Conservation (phyloP, 2,113 vertebrate genomes). For the Prionailurus viverrinus region DNA sequence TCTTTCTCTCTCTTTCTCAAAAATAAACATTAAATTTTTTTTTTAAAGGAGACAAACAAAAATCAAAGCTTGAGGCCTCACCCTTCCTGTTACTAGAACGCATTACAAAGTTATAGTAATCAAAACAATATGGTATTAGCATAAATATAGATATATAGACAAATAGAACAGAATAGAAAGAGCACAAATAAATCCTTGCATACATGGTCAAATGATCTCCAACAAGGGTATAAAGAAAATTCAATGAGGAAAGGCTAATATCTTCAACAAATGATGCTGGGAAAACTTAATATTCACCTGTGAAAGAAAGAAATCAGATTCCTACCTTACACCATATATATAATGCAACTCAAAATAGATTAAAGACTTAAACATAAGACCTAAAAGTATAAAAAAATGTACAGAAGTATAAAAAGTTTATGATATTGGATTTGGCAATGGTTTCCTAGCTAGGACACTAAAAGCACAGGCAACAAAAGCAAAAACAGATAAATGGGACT, state of each 20-base stretch:
- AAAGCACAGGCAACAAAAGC: not conserved
- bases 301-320: not conserved
- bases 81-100: not conserved
- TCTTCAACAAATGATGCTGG: not conserved
- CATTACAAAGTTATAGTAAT: not conserved
- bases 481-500: not conserved
- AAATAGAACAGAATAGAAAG: not conserved
- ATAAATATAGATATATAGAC: not conserved
- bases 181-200: not conserved
- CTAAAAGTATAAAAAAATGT: not conserved
- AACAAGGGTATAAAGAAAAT: not conserved
- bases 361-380: not conserved
- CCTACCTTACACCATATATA: not conserved
- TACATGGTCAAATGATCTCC: not conserved
- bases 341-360: not conserved
- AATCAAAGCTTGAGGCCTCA: not conserved
- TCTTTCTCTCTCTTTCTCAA: no score
- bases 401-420: not conserved
- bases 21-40: no score
- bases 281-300: not conserved
- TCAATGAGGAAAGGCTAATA: not conserved
- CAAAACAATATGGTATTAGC: not conserved
- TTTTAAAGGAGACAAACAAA: not conserved
- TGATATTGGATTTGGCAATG: not conserved
- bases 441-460: not conserved